A percentile compares a stretch with the other conserved stretches of the same genome.
phyloP scores from a whole-genome alignment of 1,140 invertebrate species.

The Drosophila ambigua region DNA sequence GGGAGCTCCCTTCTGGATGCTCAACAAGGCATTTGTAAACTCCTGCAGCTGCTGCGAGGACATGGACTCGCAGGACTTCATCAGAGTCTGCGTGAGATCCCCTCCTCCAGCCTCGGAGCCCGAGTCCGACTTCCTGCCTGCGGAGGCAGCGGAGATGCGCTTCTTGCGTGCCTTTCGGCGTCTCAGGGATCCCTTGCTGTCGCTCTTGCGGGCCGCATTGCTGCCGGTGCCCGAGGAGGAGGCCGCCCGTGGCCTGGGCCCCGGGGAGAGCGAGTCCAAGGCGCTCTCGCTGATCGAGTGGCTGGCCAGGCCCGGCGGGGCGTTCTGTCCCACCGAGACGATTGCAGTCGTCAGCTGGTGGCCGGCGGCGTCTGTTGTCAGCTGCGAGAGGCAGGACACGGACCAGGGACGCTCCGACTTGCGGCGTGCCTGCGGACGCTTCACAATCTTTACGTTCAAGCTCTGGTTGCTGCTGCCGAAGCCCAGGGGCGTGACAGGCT shows the following conservation, averaged over 20 bases:
- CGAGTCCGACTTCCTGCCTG: conserved; percentile 85
- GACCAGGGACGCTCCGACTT: conserved; percentile 89
- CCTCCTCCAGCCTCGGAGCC: conserved; percentile 85
- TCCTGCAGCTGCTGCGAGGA: conserved; percentile 84
- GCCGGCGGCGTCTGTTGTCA: conserved; percentile 83
- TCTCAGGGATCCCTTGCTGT: conserved; percentile 85
- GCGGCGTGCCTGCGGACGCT: conserved; percentile 72
- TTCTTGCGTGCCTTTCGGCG: conserved; percentile 88
- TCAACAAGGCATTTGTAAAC: conserved; percentile 74
- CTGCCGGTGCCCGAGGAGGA: conserved; percentile 70
- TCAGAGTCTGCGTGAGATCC: conserved; percentile 71
- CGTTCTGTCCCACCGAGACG: conserved; percentile 50
- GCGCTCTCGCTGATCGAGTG: conserved; percentile 94
- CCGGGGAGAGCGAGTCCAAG: conserved; percentile 87
- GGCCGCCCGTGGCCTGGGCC: conserved; percentile 78
- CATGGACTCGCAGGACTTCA: conserved; percentile 81
- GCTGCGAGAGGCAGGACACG: conserved; percentile 91
- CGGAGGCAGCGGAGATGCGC: conserved; percentile 63
- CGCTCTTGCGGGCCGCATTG: conserved; percentile 82
- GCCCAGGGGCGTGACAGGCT: conserved; percentile 46
- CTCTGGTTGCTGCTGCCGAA: conserved; percentile 80
- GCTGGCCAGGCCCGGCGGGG: conserved; percentile 84
- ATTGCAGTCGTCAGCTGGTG: conserved; percentile 54
- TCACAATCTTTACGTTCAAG: conserved; percentile 74
- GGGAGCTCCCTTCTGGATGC: conserved; percentile 63